Base-by-base conservation (phyloP, 2,797 vertebrate genomes). In the Tauraco hartlaubi region DNA sequence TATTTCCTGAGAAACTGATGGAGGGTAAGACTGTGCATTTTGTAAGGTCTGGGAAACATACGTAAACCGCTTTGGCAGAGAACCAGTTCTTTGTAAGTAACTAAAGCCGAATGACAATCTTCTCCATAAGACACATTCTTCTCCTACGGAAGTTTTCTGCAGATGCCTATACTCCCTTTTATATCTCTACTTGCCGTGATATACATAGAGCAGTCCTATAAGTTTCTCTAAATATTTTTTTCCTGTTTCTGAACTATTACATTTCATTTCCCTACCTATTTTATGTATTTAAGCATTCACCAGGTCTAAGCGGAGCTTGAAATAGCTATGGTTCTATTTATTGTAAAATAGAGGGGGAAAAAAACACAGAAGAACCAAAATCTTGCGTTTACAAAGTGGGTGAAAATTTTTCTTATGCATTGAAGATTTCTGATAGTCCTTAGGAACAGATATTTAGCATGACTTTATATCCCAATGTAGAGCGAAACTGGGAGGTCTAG, bases 1-100 rank as follows among this genome's bases (percentile, higher is more conserved):
- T 94, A 31, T 81, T 94, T 96, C 77, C 92, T 76, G 63, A 85
- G 52, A 74, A 84, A 63, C 9, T 68, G 71, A 56, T 55, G 62
- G 9, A 67, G 77, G 51, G 19, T 71, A 51, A 31, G 31, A 79
- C 31, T 10, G 6, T 79, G 67, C 11, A 52, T 92, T 85, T 86
- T 11, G 5, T 54, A 80, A 87, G 19, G 29, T 85, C 93, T 90
- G 88, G 74, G 37, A 93, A 90, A 94, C 83, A 90, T 29, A 91
- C 82, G 83, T 49, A 88, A 90, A 86, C 52, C 73, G 13, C 59
- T 92, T 77, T 94, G 90, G 80, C 88, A 88, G 35, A 61, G 44
- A 90, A 81, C 29, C 82, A 85, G 21, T n/a, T 74, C 41, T 93
- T 79, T 69, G 14, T 73, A 84, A 88, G 31, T 58, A 90, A 67